Evolutionary conservation across 2,797 vertebrate species (phyloP).

Genomic region (Oceanodroma leucorhoa): DNA sequence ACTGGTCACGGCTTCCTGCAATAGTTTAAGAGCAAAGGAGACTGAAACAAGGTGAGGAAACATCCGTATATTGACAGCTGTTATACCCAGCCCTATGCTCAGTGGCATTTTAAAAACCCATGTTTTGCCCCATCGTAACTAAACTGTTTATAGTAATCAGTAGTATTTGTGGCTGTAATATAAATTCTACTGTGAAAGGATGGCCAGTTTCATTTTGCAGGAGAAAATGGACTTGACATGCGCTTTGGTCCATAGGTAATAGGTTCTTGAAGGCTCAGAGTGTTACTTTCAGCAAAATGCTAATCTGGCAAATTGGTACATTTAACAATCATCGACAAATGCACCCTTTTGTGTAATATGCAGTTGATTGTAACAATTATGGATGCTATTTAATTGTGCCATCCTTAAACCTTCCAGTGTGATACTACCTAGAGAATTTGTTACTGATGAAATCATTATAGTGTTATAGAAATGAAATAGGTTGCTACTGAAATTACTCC

Average conservation of each 20-base stretch:
- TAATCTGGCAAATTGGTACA: constrained; percentile 37
- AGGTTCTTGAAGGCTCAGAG: constrained; percentile 26
- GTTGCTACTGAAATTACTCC: constrained; percentile 30
- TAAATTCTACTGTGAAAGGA: background rate
- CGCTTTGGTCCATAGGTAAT: constrained; percentile 41
- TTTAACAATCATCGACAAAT: constrained; percentile 16
- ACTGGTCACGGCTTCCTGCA: background rate
- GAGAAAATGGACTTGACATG: background rate
- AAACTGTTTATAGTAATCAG: background rate
- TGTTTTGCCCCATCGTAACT: background rate
- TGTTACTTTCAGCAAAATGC: constrained; percentile 38
- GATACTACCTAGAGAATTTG: constrained; percentile 37
- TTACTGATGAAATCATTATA: constrained; percentile 48
- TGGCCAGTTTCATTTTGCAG: constrained; percentile 6
- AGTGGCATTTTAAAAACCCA: background rate
- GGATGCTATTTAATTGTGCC: constrained; percentile 33
- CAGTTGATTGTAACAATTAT: constrained; percentile 40
- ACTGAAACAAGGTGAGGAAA: background rate
- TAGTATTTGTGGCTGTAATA: background rate
- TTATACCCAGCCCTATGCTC: background rate
- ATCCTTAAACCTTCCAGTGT: constrained; percentile 26
- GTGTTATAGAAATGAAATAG: constrained; percentile 41
- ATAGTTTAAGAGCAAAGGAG: background rate
- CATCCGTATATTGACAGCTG: background rate
- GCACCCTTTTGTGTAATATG: constrained; percentile 18